Conservation (phyloP, 2,797 vertebrate genomes). For the Oceanodroma leucorhoa region DNA sequence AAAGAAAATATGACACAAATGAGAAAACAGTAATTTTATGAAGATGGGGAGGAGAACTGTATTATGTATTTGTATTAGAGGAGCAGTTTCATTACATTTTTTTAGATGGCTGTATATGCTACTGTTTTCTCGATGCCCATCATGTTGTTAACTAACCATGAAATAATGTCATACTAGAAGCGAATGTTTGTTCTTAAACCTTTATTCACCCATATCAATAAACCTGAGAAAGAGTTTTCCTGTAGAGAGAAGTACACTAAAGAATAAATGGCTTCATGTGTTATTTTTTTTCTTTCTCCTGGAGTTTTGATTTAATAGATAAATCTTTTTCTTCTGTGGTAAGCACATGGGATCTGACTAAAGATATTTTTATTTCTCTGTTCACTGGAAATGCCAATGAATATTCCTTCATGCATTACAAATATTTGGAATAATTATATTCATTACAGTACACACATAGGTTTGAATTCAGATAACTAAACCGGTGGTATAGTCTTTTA, state of each 20-base stretch:
- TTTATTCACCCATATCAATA: background rate
- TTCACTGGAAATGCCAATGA: background rate
- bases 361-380: background rate
- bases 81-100: background rate
- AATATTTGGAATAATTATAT: background rate
- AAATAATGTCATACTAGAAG: conserved; percentile 13
- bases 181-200: background rate
- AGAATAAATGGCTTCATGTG: background rate
- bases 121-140: background rate
- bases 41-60: background rate
- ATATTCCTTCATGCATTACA: background rate
- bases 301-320: conserved; percentile 17
- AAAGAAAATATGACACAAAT: background rate
- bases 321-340: background rate
- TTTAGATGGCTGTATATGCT: background rate
- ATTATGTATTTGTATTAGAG: background rate
- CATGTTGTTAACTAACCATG: background rate
- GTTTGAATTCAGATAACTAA: background rate
- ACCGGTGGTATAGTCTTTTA: background rate
- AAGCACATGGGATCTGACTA: background rate
- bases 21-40: background rate
- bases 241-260: background rate
- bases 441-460: background rate
- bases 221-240: background rate
- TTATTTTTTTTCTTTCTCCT: background rate